Evolutionary conservation across 2,797 vertebrate species (phyloP).

Genomic region (Lerista edwardsae): DNA sequence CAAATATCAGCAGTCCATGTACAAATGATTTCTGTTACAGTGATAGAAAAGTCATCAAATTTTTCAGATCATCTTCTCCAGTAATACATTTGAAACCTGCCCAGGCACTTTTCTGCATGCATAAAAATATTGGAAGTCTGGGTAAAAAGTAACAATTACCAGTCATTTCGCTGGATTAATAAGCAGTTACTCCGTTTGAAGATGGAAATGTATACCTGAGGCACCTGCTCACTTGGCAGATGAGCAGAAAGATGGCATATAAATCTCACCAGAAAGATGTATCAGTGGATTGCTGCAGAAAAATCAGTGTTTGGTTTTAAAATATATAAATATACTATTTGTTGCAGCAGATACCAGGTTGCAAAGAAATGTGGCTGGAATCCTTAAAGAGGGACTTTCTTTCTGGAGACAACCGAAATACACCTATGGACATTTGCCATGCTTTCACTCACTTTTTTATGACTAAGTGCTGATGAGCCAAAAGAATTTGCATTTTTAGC

Average conservation of each 20-base stretch:
- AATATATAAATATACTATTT: neutral
- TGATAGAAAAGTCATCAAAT: slow-evolving; percentile 45
- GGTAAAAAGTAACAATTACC: slow-evolving; percentile 32
- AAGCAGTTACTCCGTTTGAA: slow-evolving; percentile 39
- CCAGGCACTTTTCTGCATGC: neutral
- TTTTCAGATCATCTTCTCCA: slow-evolving; percentile 36
- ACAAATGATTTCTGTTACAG: neutral
- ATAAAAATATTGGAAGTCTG: slow-evolving; percentile 41
- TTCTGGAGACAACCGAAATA: slow-evolving; percentile 65
- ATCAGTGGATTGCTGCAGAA: neutral
- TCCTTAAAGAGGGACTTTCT: slow-evolving; percentile 73
- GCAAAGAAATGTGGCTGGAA: slow-evolving; percentile 66
- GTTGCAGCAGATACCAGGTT: slow-evolving; percentile 61
- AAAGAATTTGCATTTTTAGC: slow-evolving; percentile 44
- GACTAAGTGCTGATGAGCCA: slow-evolving; percentile 41
- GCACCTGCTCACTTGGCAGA: neutral
- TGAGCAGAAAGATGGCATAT: neutral
- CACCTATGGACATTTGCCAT: slow-evolving; percentile 1
- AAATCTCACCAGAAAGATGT: neutral
- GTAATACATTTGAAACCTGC: neutral
- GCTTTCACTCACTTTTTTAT: slow-evolving; percentile 29
- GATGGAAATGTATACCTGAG: slow-evolving; percentile 33
- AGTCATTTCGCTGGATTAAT: slow-evolving; percentile 5
- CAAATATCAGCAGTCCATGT: slow-evolving; percentile 10
- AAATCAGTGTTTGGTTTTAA: slow-evolving; percentile 25